Base-by-base conservation (phyloP, 1,140 invertebrate genomes). In the Drosophila kepulauana region DNA sequence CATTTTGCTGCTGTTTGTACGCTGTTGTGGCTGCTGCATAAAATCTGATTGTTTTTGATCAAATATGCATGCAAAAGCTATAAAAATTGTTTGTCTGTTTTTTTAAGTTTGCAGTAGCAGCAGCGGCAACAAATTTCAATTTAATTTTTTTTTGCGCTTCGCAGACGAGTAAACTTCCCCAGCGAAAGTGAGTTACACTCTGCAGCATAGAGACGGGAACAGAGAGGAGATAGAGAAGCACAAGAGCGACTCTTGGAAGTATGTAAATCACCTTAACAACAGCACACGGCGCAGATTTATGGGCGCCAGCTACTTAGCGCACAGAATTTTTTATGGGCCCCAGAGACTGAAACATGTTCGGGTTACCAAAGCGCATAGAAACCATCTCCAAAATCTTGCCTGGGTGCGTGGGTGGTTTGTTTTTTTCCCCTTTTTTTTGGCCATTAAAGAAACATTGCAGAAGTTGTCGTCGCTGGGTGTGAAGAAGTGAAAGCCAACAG, bases 231-330 rank as follows among this genome's bases (percentile, higher is more conserved):
- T 16, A 45, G 16, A 6, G 20, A 25, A 25, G 20, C 20, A 25
- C 20, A 25, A 10, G 7, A 41, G 38, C 7, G 57, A 48, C 57
- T 63, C 28, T 71, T 45, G 16, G 52, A 45, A 51, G 63, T 77
- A 77, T 77, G 75, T 77, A 77, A 77, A 77, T 77, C 75, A 77
- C 75, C 61, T 77, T 73, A 66, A 73, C 69, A 57, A 67, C 70
- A 73, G 70, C 56, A 62, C 62, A 72, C 65, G 74, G 61, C 58
- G 69, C 57, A 73, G 75, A 77, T 77, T 77, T 73, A 77, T 77
- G 75, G 63, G 49, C 56, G 75, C 62, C 69, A 46, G 69, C 75
- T 67, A 77, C 74, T 77, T 73, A 72, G 63, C 69, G 69, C 48
- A 51, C 68, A 77, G 68, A 67, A 77, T 77, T 73, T 77, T 73